A percentile compares a stretch with the other conserved stretches of the same genome.
Conservation (phyloP, 2,113 vertebrate species). For the Phoxinus phoxinus region DNA sequence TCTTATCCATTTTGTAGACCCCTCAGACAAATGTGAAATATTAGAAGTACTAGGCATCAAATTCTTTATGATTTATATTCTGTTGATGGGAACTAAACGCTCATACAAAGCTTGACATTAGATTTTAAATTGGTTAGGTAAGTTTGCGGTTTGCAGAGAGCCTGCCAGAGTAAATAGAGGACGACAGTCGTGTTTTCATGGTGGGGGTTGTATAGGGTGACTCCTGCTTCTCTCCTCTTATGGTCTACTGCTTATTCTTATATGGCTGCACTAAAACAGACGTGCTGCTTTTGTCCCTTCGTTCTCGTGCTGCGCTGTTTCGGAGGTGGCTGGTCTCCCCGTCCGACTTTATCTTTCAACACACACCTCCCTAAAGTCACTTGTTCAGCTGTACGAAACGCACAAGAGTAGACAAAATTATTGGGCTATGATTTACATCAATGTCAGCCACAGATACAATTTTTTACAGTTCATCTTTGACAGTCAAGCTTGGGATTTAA, state of each 20-base stretch:
- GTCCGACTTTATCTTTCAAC: constrained; percentile 23
- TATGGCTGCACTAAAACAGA: constrained; percentile 51
- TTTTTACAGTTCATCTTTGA: neutral
- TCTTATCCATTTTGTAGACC: neutral
- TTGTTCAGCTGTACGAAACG: neutral
- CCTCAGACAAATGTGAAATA: neutral
- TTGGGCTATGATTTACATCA: neutral
- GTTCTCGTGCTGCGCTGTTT: constrained; percentile 31
- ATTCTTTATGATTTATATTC: neutral
- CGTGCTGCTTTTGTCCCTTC: constrained; percentile 43
- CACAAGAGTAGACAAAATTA: neutral
- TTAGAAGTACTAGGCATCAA: neutral
- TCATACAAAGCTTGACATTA: neutral
- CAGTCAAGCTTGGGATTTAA: neutral
- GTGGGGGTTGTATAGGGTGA: constrained; percentile 22
- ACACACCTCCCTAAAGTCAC: constrained; percentile 23
- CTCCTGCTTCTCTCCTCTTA: constrained; percentile 26
- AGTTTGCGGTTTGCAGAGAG: neutral
- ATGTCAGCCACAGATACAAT: neutral
- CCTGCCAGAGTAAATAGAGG: neutral
- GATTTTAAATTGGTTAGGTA: neutral
- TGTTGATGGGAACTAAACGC: neutral
- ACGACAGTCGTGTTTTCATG: constrained; percentile 24
- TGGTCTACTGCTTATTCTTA: constrained; percentile 42
- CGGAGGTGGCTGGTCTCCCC: constrained; percentile 25